phyloP scores from a whole-genome alignment of 1,140 invertebrate species.

The Diuraphis noxia region DNA sequence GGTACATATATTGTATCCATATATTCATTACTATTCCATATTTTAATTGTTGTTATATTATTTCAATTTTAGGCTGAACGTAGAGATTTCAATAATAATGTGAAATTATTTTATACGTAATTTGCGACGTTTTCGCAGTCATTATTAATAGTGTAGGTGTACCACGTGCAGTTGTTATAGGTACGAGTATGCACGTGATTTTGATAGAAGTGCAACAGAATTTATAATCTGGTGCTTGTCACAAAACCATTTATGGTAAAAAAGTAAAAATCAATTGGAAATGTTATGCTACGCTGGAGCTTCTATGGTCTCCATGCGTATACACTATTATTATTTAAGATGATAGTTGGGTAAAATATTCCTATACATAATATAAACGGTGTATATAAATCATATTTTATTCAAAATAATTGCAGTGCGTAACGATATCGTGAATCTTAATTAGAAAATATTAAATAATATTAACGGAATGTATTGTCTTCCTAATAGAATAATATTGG shows the following conservation, averaged over 20 bases:
- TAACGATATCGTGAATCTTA: background rate
- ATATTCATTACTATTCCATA: too few relatives aligned
- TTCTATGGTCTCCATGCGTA: background rate
- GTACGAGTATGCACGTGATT: background rate
- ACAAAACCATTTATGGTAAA: background rate
- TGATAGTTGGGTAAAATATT: too few relatives aligned
- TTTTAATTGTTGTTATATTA: too few relatives aligned
- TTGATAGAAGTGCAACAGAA: background rate
- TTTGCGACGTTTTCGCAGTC: background rate
- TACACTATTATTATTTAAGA: background rate
- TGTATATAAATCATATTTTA: background rate
- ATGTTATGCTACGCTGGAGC: background rate
- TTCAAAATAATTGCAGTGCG: background rate
- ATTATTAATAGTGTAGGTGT: background rate
- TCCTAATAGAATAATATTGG: background rate
- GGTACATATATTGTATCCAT: too few relatives aligned
- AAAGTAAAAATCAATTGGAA: background rate
- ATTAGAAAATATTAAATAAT: too few relatives aligned
- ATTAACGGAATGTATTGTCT: too few relatives aligned
- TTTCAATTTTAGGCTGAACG: too few relatives aligned
- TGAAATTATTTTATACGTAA: background rate
- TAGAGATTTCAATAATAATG: too few relatives aligned
- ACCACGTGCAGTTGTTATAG: background rate
- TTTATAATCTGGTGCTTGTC: background rate
- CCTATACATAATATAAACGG: too few relatives aligned